phyloP scores from a whole-genome alignment of 2,797 vertebrate genomes.

The Propithecus deckenii region DNA sequence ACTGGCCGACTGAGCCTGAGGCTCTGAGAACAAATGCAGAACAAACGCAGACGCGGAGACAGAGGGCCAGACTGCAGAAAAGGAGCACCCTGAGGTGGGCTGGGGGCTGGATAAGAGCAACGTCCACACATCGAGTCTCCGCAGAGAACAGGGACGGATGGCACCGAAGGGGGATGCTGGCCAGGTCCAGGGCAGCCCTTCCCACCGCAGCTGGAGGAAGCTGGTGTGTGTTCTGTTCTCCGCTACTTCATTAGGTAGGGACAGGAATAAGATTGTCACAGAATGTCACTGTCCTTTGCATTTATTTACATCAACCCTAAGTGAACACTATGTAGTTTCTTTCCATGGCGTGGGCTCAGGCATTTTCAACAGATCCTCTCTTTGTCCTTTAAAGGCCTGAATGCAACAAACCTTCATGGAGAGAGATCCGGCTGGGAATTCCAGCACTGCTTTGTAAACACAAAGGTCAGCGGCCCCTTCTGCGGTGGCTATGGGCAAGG shows the following conservation, averaged over 20 bases:
- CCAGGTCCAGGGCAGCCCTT: not conserved
- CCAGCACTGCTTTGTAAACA: not conserved
- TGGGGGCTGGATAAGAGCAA: not conserved
- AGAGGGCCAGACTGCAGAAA: not conserved
- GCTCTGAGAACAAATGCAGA: not conserved
- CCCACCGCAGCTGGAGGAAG: not conserved
- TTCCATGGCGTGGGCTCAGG: not conserved
- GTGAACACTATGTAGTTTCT: not conserved
- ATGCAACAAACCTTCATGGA: not conserved
- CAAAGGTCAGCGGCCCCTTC: not conserved
- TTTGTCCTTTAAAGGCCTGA: not conserved
- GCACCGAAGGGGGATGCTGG: not conserved
- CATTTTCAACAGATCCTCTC: not conserved
- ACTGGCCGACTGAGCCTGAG: not conserved
- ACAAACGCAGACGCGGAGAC: not conserved
- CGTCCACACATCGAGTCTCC: accelerated
- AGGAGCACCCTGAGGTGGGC: not conserved
- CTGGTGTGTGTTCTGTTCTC: not conserved
- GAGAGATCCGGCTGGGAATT: not conserved
- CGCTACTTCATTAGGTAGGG: not conserved
- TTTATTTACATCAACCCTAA: accelerated
- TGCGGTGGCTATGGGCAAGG: not conserved
- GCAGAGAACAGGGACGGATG: not conserved
- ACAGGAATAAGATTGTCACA: not conserved
- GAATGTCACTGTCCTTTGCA: not conserved